Base-by-base conservation (phyloP, 2,888 invertebrate genomes). In the Aelia acuminata region DNA sequence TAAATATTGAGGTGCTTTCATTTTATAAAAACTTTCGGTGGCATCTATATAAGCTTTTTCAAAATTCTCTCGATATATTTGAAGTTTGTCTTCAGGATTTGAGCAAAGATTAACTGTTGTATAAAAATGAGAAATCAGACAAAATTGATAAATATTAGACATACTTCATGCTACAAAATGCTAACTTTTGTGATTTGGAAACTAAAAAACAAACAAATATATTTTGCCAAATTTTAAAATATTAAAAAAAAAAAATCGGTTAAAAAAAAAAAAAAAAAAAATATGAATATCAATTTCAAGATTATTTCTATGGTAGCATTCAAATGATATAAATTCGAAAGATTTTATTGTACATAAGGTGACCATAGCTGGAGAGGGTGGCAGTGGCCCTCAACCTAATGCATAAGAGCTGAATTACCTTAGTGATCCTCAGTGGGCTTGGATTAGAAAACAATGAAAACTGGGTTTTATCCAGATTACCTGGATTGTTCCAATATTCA, bases 11-110 rank as follows among this genome's bases (percentile, higher is more conserved):
- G 96, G 96, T 0, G 98, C 98, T 94, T 98, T 98, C 18, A 97
- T 93, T 91, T 95, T 91, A 93, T 99, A 99, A 93, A 99, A 99
- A 88, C 96, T 95, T 91, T 98, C 97, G 0, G 99, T 99, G 70
- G 98, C 97, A 92, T 97, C 96, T 91, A 99, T 95, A 92, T 99
- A 99, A 5, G 98, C 96, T 90, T 96, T 97, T 93, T 99, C 99
- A 93, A 99, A 99, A 92, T 99, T 96, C 91, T 98, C 97, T 91
- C 97, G 94, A 93, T 99, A 99, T 91, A 99, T 99, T 93, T 97
- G 96, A 88, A 99, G 94, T 92, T 98, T 97, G 92, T 99, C 98
- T 90, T 96, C 96, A 5, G 96, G 93, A 92, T 98, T 98, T 75
- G 98, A 98, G 93, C 98, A 98, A 89, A 99, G 94, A 93, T 99